Percentiles rank a stretch among this genome's conserved stretches.
Conservation (phyloP, 2,113 vertebrate species). For the Lontra canadensis region DNA sequence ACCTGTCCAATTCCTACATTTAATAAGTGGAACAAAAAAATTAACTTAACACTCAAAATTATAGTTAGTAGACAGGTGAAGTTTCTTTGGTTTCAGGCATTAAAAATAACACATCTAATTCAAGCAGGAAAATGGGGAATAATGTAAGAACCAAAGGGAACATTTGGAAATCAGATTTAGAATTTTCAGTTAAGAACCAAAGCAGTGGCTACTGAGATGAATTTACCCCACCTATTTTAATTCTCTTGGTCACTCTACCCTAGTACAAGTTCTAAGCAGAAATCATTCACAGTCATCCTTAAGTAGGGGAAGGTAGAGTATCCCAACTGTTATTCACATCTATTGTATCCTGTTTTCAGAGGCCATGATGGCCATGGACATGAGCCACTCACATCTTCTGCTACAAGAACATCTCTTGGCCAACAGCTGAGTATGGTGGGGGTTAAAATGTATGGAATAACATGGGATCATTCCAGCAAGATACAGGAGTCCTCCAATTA, state of each 20-base stretch:
- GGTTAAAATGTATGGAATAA: neutral
- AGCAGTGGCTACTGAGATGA: neutral
- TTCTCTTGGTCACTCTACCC: neutral
- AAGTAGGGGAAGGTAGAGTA: neutral
- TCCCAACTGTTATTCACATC: neutral
- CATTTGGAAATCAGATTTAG: neutral
- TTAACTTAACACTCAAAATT: neutral
- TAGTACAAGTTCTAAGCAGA: neutral
- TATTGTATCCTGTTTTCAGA: neutral
- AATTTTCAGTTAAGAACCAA: constrained; percentile 23
- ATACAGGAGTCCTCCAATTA: neutral
- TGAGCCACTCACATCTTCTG: neutral
- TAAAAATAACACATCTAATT: neutral
- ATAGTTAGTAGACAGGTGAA: neutral
- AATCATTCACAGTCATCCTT: neutral
- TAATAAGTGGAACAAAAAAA: neutral
- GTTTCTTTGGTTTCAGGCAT: neutral
- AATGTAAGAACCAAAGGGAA: neutral
- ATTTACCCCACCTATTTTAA: neutral
- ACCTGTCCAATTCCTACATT: neutral
- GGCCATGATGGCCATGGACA: neutral
- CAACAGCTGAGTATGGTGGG: neutral
- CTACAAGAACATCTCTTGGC: neutral
- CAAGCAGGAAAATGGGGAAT: neutral
- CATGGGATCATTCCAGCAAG: neutral